Percentiles rank a stretch among this genome's conserved stretches.
These are phyloP conservation scores for Monopis laevigella DNA, from an alignment of 2,888 invertebrate genomes.

Conservation along the genomic window DNA sequence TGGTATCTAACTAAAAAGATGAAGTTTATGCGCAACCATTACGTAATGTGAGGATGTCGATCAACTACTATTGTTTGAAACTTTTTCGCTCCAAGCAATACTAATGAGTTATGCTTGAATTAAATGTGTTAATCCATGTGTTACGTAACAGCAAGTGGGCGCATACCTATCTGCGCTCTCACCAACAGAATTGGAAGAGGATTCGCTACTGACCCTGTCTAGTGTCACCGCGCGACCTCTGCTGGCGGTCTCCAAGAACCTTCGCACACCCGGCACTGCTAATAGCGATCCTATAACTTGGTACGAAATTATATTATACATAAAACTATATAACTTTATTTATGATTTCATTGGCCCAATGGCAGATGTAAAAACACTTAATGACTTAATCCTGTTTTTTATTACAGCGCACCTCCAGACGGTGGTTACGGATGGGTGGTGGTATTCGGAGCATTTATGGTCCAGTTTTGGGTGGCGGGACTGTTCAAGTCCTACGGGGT, in stretches of 20 bases:
- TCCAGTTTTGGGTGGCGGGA: slow-evolving; percentile 84
- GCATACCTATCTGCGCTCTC: slow-evolving; percentile 59
- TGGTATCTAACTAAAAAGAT: no score
- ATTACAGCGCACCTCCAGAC: slow-evolving; percentile 58
- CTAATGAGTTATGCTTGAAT: no score
- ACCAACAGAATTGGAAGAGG: slow-evolving; percentile 73
- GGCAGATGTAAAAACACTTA: neutral
- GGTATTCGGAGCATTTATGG: slow-evolving; percentile 80
- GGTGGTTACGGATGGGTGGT: slow-evolving; percentile 84
- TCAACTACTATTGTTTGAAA: no score
- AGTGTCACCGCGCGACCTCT: slow-evolving; percentile 77
- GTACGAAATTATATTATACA: neutral
- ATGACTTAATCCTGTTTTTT: neutral
- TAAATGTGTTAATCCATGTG: no score
- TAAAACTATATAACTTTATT: neutral
- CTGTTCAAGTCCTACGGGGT: slow-evolving; percentile 84
- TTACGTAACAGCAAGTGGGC: slow-evolving; percentile 49
- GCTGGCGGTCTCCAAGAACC: slow-evolving; percentile 73
- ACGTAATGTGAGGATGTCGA: no score
- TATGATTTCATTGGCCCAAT: neutral
- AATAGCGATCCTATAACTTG: neutral
- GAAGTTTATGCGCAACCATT: no score
- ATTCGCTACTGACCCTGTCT: slow-evolving; percentile 76
- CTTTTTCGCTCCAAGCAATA: no score
- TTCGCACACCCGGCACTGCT: slow-evolving; percentile 49